Evolutionary conservation across 2,113 vertebrate genomes (phyloP).

Genomic region (Caranx ignobilis): DNA sequence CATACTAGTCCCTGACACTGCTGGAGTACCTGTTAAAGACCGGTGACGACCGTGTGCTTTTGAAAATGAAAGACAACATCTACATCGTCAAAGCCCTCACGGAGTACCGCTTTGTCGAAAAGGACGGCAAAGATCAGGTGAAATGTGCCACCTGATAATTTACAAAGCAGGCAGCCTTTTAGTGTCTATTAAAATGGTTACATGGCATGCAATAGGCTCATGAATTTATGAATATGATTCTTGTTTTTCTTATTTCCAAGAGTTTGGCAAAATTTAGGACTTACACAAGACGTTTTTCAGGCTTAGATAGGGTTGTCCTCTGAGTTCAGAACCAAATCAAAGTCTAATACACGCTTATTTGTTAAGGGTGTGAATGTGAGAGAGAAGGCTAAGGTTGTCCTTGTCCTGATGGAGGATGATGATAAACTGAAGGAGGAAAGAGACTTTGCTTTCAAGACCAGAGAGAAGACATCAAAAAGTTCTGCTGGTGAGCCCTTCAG

Average conservation of each 20-base stretch:
- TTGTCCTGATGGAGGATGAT: constrained; percentile 90
- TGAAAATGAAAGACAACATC: constrained; percentile 91
- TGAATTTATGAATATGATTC: not conserved
- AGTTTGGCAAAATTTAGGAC: not conserved
- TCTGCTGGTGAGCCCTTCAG: constrained; percentile 80
- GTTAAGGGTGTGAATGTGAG: constrained; percentile 88
- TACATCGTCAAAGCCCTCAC: constrained; percentile 91
- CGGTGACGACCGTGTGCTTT: constrained; percentile 90
- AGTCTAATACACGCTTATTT: constrained; percentile 14
- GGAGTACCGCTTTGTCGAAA: constrained; percentile 91
- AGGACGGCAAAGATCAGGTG: constrained; percentile 93
- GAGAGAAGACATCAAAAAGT: constrained; percentile 90
- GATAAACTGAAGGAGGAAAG: constrained; percentile 91
- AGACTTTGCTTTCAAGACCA: constrained; percentile 90
- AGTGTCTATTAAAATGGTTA: constrained; percentile 1
- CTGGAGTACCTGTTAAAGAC: constrained; percentile 94
- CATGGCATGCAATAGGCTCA: not conserved
- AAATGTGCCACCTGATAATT: constrained; percentile 4
- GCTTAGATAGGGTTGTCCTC: not conserved
- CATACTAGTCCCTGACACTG: constrained; percentile 88
- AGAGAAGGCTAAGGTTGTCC: constrained; percentile 92
- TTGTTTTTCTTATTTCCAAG: not conserved
- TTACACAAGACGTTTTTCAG: not conserved
- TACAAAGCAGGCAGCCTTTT: rapidly evolving
- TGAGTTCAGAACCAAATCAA: not conserved